phyloP scores from a whole-genome alignment of 2,113 vertebrate genomes.

The Phalacrocorax aristotelis region DNA sequence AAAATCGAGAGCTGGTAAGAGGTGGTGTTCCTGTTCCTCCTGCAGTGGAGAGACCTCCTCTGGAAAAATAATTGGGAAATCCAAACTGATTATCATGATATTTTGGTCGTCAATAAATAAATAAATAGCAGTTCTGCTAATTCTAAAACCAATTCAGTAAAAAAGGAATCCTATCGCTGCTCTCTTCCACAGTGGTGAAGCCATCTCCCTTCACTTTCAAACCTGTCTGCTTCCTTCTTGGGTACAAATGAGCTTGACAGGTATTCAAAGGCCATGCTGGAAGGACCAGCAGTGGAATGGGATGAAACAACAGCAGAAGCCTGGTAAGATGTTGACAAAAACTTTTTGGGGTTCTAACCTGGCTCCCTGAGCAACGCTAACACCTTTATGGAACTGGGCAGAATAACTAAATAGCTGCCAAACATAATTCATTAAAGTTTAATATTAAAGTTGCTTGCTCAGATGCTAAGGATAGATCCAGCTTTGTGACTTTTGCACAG shows the following conservation, averaged over 20 bases:
- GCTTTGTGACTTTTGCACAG: background rate
- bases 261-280: background rate
- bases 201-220: background rate
- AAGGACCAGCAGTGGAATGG: background rate
- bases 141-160: background rate
- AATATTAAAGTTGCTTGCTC: background rate
- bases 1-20: background rate
- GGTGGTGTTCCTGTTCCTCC: background rate
- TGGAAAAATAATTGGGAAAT: background rate
- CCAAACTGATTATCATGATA: background rate
- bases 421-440: background rate
- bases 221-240: background rate
- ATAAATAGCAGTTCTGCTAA: background rate
- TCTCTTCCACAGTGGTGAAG: background rate
- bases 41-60: background rate
- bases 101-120: background rate
- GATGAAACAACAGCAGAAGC: background rate
- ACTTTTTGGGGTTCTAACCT: background rate
- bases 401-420: background rate
- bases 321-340: background rate
- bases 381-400: background rate
- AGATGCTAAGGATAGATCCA: background rate
- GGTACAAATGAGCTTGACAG: background rate
- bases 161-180: background rate
- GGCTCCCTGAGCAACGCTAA: background rate